phyloP scores from a whole-genome alignment of 1,140 invertebrate species.

The Apis laboriosa region DNA sequence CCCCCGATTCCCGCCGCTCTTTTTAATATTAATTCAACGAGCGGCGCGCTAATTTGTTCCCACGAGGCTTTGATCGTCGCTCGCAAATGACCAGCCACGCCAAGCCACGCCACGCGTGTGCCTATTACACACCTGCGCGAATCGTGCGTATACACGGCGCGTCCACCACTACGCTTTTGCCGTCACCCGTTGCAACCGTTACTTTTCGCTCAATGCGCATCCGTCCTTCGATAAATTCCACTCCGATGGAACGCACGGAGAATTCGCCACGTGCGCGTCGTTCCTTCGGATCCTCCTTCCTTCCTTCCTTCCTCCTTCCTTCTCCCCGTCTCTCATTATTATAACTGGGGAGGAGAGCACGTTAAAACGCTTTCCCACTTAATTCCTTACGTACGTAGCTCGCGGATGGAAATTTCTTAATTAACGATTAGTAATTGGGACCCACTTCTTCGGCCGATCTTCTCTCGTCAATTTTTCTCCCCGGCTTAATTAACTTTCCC shows the following conservation, averaged over 20 bases:
- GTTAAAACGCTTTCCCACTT: constrained; percentile 1
- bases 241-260: neutral
- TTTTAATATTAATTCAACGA: constrained; percentile 20
- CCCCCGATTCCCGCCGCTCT: neutral
- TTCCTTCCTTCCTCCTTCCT: neutral
- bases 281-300: neutral
- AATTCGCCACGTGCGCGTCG: constrained; percentile 4
- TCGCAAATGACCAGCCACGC: neutral
- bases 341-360: neutral
- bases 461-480: constrained; percentile 20
- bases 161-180: too few species aligned
- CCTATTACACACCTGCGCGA: constrained; percentile 25
- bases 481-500: constrained; percentile 19
- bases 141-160: too few species aligned
- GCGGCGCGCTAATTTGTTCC: constrained; percentile 34
- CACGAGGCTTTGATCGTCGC: constrained; percentile 39
- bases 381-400: constrained; percentile 3
- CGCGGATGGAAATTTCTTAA: constrained; percentile 38
- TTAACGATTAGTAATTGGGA: constrained; percentile 36
- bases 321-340: neutral
- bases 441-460: constrained; percentile 17
- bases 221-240: constrained; percentile 58
- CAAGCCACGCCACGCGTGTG: neutral
- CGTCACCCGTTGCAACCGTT: neutral
- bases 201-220: constrained; percentile 46